Evolutionary conservation across 2,888 invertebrate genomes (phyloP).

Genomic region (Beris chalybata): DNA sequence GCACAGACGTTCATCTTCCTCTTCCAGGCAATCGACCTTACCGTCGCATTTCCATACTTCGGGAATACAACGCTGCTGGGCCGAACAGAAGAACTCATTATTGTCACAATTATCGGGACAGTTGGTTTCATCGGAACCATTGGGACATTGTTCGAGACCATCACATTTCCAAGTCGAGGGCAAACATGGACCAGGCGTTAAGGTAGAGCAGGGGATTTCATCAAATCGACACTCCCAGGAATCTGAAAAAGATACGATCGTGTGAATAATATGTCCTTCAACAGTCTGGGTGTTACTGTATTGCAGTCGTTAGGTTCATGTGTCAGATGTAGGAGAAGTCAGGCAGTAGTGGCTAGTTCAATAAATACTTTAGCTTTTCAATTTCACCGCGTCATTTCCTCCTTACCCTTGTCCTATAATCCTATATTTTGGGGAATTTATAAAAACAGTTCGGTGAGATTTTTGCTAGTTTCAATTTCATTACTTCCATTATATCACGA

Average conservation of each 20-base stretch:
- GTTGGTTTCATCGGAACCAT: conserved; percentile 61
- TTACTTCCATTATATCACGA: too few relatives aligned
- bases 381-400: too few relatives aligned
- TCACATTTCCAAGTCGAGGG: conserved; percentile 64
- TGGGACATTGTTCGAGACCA: conserved; percentile 61
- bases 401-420: too few relatives aligned
- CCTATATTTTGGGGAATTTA: too few relatives aligned
- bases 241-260: conserved; percentile 41
- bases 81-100: conserved; percentile 62
- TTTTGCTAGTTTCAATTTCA: too few relatives aligned
- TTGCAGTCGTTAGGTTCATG: too few relatives aligned
- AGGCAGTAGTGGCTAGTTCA: too few relatives aligned
- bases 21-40: conserved; percentile 59
- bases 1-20: conserved; percentile 63
- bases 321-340: too few relatives aligned
- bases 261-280: too few relatives aligned
- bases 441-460: too few relatives aligned
- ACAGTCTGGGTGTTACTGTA: too few relatives aligned
- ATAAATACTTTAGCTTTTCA: too few relatives aligned
- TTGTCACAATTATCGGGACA: conserved; percentile 60
- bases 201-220: conserved; percentile 59
- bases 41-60: conserved; percentile 64
- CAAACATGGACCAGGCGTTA: conserved; percentile 58
- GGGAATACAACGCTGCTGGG: conserved; percentile 64
- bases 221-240: conserved; percentile 60